Evolutionary conservation across 2,797 vertebrate species (phyloP).

Genomic region (Bovichtus variegatus): DNA sequence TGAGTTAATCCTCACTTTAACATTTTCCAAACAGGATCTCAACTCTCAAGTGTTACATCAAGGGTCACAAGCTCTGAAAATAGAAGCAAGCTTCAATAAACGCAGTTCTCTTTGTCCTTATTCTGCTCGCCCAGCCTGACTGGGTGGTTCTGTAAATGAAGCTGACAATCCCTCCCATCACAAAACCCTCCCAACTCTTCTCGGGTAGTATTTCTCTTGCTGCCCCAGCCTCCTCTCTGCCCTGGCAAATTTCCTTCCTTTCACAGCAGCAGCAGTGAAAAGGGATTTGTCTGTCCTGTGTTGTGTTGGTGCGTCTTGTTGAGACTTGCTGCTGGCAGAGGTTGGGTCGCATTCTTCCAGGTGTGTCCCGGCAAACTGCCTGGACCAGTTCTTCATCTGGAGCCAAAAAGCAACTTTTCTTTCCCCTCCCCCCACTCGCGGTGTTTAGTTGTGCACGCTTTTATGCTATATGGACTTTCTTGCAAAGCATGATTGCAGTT

Average conservation of each 20-base stretch:
- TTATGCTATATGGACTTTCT: constrained; percentile 3
- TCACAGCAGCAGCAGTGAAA: constrained; percentile 1
- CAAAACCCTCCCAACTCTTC: constrained; percentile 16
- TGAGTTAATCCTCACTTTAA: not conserved
- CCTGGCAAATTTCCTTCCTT: constrained; percentile 36
- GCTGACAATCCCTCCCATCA: constrained; percentile 2
- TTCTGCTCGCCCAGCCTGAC: not conserved
- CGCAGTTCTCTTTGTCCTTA: not conserved
- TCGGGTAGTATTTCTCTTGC: not conserved
- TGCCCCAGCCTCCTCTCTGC: constrained; percentile 5
- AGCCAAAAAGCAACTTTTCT: constrained; percentile 6
- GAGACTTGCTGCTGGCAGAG: constrained; percentile 40
- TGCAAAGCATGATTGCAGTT: constrained; percentile 20
- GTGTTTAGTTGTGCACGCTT: too few species aligned
- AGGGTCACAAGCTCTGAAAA: not conserved
- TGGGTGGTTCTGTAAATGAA: constrained; percentile 30
- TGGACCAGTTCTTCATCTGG: constrained; percentile 61
- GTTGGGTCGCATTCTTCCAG: constrained; percentile 60
- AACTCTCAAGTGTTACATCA: not conserved
- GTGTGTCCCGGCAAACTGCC: constrained; percentile 59
- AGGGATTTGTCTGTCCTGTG: constrained; percentile 36
- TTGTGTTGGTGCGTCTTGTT: constrained; percentile 26
- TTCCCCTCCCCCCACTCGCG: not conserved
- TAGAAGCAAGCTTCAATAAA: not conserved
- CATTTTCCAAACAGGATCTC: not conserved